phyloP scores from a whole-genome alignment of 2,113 vertebrate species.

The Ginglymostoma cirratum region DNA sequence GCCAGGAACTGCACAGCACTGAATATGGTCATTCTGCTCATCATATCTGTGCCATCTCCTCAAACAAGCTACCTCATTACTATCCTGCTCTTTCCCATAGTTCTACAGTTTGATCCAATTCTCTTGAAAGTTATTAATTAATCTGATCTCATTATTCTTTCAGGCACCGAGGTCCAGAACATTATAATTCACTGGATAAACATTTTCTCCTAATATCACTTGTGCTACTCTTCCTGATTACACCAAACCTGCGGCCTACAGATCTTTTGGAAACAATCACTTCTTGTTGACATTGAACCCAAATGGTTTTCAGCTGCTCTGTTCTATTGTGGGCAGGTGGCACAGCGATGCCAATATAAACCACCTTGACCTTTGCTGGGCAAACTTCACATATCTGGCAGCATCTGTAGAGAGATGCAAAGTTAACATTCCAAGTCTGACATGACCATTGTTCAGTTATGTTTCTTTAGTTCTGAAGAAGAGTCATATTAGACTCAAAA shows the following conservation, averaged over 20 bases:
- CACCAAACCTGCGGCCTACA: neutral
- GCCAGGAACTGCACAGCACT: neutral
- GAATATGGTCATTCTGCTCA: neutral
- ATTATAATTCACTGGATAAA: neutral
- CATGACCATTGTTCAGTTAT: too few relatives aligned
- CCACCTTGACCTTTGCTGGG: neutral
- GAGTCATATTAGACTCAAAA: too few relatives aligned
- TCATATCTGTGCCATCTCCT: neutral
- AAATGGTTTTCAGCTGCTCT: too few relatives aligned
- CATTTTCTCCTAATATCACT: neutral
- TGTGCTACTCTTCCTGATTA: neutral
- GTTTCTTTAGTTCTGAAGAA: too few relatives aligned
- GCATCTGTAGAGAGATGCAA: too few relatives aligned
- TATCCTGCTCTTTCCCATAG: neutral
- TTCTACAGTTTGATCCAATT: neutral
- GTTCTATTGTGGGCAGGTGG: neutral
- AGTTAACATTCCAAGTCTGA: too few relatives aligned
- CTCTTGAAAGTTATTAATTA: neutral
- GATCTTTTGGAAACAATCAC: neutral
- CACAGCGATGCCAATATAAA: neutral
- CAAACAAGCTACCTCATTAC: neutral
- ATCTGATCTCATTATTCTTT: neutral
- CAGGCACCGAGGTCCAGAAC: neutral
- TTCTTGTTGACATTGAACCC: neutral
- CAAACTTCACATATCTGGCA: too few relatives aligned